Base-by-base conservation (phyloP, 92 coral and sea anemone species). In the Ricordea florida region DNA sequence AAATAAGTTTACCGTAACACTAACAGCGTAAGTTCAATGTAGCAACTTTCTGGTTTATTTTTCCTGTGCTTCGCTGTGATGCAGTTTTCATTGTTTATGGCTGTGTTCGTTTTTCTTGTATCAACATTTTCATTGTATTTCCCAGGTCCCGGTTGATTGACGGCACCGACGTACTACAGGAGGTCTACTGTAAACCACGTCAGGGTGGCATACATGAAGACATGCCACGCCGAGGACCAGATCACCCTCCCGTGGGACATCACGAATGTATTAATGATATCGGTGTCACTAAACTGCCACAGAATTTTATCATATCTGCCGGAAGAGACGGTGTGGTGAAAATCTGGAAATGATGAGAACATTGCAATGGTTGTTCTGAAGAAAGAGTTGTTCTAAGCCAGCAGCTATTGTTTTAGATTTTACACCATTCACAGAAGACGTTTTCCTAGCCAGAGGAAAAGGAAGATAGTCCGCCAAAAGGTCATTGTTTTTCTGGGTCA, bases 191-290 rank as follows among this genome's bases (percentile, higher is more conserved):
- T 22, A 88, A 92, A 52, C 83, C 98, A 40, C 71, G 89, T 10
- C 93, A 94, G 77, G 93, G 92, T 26, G 78, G 79, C 57, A 68
- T 89, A 21, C 97, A 94, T 31, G 98, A 94, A 29, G 98, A 94
- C 73, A 74, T 94, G 62, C 98, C 98, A 14, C 89, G 97, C 20
- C 86, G 98, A 51, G 97, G 97, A 34, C 98, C 98, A 30, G 97
- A 87, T 35, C 93, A 94, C 52, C 97, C 98, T 26, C 87, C 98
- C 23, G 86, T 90, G 76, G 98, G 98, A 14, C 98, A 94, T 79
- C 98, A 92, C 46, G 98, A 94, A 55, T 94, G 98, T 52, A 92
- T 94, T 52, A 94, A 93, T 63, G 98, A 94, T 78, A 73, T 94
- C 13, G 90, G 87, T 3, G 69, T 89, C 62, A 81, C 93, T 7